Conservation (phyloP, 2,888 invertebrate genomes). For the Vandiemenella viatica region DNA sequence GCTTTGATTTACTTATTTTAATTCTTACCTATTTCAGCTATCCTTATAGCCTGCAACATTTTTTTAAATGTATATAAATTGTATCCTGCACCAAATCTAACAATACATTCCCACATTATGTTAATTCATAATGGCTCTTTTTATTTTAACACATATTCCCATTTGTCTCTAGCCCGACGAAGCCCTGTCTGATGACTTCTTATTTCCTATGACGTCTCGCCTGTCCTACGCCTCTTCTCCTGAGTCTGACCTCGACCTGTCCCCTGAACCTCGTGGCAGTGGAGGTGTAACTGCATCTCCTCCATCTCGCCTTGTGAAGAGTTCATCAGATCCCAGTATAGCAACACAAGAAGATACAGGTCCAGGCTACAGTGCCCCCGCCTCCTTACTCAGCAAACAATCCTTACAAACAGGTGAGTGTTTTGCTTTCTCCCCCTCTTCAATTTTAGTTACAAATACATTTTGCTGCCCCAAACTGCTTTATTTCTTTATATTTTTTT, state of each 20-base stretch:
- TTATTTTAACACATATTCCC: not conserved
- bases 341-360: constrained; percentile 73
- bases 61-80: too few species aligned
- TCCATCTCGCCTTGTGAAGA: constrained; percentile 43
- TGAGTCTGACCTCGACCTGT: constrained; percentile 86
- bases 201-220: constrained; percentile 94
- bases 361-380: constrained; percentile 38
- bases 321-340: constrained; percentile 88
- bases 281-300: constrained; percentile 14
- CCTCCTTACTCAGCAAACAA: constrained; percentile 61
- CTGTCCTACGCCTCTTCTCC: constrained; percentile 92
- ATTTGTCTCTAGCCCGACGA: constrained; percentile 62
- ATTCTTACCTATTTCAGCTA: too few species aligned
- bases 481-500: not conserved
- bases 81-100: too few species aligned
- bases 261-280: constrained; percentile 42
- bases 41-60: too few species aligned
- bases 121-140: not conserved
- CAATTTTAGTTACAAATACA: not conserved
- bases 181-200: constrained; percentile 93
- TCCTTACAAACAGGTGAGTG: constrained; percentile 22
- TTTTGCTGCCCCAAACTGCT: too few species aligned
- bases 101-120: too few species aligned
- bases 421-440: not conserved
- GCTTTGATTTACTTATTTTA: too few species aligned